These are phyloP conservation scores for Tetranychus piercei DNA, from an alignment of 2,888 invertebrate genomes.

Conservation along the genomic window DNA sequence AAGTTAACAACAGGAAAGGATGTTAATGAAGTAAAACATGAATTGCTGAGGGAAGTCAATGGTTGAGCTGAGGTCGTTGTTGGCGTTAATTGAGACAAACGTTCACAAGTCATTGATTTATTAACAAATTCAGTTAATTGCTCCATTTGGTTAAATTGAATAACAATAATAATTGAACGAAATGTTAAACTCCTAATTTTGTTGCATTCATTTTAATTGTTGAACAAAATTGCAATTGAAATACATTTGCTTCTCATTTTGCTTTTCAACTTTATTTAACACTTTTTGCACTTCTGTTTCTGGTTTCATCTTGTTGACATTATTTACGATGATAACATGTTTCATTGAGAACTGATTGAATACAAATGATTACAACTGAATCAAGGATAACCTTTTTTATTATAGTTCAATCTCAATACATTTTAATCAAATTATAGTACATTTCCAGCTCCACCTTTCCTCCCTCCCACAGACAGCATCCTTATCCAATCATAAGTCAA, in stretches of 20 bases:
- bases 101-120: constrained; percentile 49
- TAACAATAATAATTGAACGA: background rate
- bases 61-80: background rate
- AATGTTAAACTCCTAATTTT: background rate
- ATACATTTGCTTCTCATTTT: too few species aligned
- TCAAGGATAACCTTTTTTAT: background rate
- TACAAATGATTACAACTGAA: too few species aligned
- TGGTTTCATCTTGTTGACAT: too few species aligned
- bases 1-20: background rate
- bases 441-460: background rate
- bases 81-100: background rate
- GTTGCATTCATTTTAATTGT: too few species aligned
- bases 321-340: too few species aligned
- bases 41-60: too few species aligned
- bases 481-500: background rate
- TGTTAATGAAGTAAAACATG: background rate
- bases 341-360: too few species aligned
- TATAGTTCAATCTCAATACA: background rate
- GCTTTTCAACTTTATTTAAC: too few species aligned
- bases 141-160: constrained; percentile 48
- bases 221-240: too few species aligned
- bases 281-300: too few species aligned
- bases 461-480: background rate
- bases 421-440: background rate
- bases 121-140: constrained; percentile 76